Evolutionary conservation across 1,140 invertebrate genomes (phyloP).

Genomic region (Drosophila mauritiana): DNA sequence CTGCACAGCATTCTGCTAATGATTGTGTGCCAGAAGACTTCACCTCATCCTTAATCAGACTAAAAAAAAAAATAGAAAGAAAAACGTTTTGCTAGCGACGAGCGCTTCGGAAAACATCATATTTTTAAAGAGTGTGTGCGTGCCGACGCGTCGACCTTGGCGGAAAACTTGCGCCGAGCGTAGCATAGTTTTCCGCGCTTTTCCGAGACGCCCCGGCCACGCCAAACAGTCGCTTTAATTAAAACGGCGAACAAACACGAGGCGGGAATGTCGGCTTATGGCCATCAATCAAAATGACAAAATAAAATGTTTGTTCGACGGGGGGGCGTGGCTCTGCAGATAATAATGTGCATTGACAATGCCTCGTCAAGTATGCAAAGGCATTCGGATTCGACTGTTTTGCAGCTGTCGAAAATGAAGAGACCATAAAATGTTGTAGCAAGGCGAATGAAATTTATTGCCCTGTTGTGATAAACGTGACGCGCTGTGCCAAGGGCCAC

Average conservation of each 20-base stretch:
- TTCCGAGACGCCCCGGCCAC: neutral
- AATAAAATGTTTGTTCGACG: conserved; percentile 74
- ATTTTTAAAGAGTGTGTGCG: conserved; percentile 33
- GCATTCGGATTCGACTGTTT: conserved; percentile 47
- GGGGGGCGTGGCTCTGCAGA: conserved; percentile 13
- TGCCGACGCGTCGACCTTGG: conserved; percentile 35
- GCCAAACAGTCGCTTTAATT: conserved; percentile 61
- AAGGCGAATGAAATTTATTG: conserved; percentile 74
- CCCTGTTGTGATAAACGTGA: conserved; percentile 81
- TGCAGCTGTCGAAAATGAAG: conserved; percentile 63
- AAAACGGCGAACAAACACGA: conserved; percentile 63
- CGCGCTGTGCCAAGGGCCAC: conserved; percentile 55
- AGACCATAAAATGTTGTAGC: conserved; percentile 66
- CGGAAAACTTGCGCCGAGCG: conserved; percentile 23
- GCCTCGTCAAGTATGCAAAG: conserved; percentile 55
- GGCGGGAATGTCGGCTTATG: conserved; percentile 65
- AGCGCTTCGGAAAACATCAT: conserved; percentile 39
- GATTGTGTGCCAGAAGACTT: conserved; percentile 59
- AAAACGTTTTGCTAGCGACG: conserved; percentile 28
- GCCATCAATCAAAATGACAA: conserved; percentile 80
- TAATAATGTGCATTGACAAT: conserved; percentile 68
- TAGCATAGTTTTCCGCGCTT: conserved; percentile 39
- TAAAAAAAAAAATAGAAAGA: conserved; percentile 2
- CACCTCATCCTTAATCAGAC: conserved; percentile 38
- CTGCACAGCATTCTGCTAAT: conserved; percentile 61